A percentile compares a stretch with the other conserved stretches of the same genome.
These are phyloP conservation scores for Brenthis ino DNA, from an alignment of 2,888 invertebrate genomes.

Conservation along the genomic window DNA sequence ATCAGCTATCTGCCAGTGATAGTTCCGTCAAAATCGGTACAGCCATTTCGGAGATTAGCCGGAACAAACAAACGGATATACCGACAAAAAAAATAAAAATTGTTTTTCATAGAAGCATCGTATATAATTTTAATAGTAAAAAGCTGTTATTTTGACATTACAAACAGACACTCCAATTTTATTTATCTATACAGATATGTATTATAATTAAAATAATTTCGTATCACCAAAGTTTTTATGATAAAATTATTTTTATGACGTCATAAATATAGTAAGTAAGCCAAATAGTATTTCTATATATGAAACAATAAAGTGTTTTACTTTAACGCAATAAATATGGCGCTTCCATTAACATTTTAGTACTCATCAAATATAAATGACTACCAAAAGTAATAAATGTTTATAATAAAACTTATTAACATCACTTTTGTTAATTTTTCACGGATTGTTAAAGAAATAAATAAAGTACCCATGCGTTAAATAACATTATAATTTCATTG, in stretches of 20 bases:
- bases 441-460: conserved; percentile 11
- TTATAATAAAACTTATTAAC: neutral
- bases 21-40: too few relatives aligned
- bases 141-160: too few relatives aligned
- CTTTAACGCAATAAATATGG: conserved; percentile 11
- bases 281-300: neutral
- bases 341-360: conserved; percentile 9
- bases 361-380: conserved; percentile 11
- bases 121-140: too few relatives aligned
- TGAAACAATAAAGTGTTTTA: conserved; percentile 1
- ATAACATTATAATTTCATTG: too few relatives aligned
- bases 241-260: neutral
- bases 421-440: conserved; percentile 3
- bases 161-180: too few relatives aligned
- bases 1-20: too few relatives aligned
- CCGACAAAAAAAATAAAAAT: too few relatives aligned
- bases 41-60: too few relatives aligned
- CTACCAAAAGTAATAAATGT: neutral
- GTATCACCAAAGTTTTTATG: conserved; percentile 2
- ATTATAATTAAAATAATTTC: neutral
- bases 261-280: neutral
- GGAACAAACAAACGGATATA: too few relatives aligned
- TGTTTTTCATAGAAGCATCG: too few relatives aligned
- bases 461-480: too few relatives aligned
- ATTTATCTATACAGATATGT: too few relatives aligned